These are phyloP conservation scores for cat (Felis catus) DNA, from an alignment of 2,113 vertebrate genomes.

Conservation along the genomic window DNA sequence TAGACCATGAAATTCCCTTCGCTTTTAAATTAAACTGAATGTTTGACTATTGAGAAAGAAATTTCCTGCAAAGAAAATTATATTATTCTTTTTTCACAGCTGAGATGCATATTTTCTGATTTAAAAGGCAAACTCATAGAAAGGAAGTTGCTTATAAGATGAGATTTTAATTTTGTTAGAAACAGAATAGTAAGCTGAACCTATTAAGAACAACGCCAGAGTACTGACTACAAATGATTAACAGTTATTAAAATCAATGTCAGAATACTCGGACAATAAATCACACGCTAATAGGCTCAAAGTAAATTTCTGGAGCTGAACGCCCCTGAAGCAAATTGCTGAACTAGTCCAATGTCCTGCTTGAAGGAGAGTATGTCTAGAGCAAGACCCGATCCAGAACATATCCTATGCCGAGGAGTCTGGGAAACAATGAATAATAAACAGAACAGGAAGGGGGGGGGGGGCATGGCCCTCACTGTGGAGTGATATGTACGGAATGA, in stretches of 20 bases:
- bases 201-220: not conserved
- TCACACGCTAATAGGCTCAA: not conserved
- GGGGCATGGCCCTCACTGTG: fast-evolving
- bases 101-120: not conserved
- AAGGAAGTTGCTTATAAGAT: not conserved
- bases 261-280: not conserved
- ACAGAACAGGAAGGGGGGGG: not conserved
- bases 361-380: fast-evolving
- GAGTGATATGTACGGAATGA: fast-evolving
- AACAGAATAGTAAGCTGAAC: not conserved
- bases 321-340: not conserved
- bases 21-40: not conserved
- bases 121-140: constrained; percentile 1
- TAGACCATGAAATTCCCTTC: not conserved
- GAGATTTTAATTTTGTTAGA: constrained; percentile 13
- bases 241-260: not conserved
- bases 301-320: not conserved
- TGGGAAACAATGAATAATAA: not conserved
- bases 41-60: not conserved
- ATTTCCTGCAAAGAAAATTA: not conserved
- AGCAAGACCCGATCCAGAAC: not conserved
- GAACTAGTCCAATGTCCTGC: fast-evolving
- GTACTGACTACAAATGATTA: not conserved
- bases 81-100: not conserved
- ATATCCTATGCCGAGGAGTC: not conserved